Percentiles rank a stretch among this genome's conserved stretches.
phyloP scores from a whole-genome alignment of 2,888 invertebrate genomes.

The Agrochola lota region DNA sequence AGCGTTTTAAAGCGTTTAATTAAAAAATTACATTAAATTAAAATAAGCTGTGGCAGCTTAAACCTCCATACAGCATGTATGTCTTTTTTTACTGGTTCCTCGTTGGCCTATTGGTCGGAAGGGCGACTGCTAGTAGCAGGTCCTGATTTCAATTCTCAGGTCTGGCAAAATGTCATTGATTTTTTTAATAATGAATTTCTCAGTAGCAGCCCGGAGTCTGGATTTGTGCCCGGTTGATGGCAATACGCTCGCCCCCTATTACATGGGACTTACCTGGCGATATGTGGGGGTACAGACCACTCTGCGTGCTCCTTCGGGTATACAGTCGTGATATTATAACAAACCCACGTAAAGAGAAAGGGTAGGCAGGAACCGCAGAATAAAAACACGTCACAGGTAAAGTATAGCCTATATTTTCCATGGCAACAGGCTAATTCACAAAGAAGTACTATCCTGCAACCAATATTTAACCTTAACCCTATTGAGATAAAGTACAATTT shows the following conservation, averaged over 20 bases:
- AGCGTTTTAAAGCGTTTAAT: too few relatives aligned
- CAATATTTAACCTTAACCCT: neutral
- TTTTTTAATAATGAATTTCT: neutral
- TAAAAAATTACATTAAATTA: too few relatives aligned
- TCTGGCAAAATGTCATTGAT: neutral
- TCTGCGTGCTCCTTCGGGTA: neutral
- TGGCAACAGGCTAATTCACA: slow-evolving; percentile 19
- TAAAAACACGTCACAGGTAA: neutral
- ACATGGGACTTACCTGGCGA: neutral
- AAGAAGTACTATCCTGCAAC: neutral
- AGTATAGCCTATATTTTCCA: slow-evolving; percentile 3
- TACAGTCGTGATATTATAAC: neutral
- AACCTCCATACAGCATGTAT: too few relatives aligned
- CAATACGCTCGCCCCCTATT: neutral
- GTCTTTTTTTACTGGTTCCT: too few relatives aligned
- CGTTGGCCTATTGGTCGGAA: too few relatives aligned
- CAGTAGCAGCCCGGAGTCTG: neutral
- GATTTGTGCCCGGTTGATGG: neutral
- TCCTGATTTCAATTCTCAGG: neutral
- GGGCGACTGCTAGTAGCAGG: too few relatives aligned
- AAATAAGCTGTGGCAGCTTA: too few relatives aligned
- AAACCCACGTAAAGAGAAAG: neutral
- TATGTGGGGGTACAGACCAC: neutral
- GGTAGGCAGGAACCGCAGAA: neutral
- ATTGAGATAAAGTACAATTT: neutral